Conservation (phyloP, 2,888 invertebrate genomes). For the Margaritifera margaritifera region DNA sequence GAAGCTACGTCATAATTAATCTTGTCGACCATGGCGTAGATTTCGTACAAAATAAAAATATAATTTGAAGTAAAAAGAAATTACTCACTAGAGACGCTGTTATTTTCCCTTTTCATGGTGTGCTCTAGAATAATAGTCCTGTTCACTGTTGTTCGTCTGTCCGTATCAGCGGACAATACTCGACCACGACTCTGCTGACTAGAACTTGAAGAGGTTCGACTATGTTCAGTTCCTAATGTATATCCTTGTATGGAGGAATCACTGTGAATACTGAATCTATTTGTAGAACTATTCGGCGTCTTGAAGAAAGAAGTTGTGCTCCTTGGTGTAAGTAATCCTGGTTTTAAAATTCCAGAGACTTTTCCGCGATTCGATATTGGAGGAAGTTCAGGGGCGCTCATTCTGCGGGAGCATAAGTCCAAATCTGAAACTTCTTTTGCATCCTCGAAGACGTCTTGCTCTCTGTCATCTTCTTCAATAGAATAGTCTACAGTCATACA, state of each 20-base stretch:
- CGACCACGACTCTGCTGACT: conserved; percentile 26
- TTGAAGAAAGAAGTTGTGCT: conserved; percentile 25
- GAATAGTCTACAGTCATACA: not conserved
- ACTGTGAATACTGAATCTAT: conserved; percentile 32
- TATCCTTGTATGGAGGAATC: conserved; percentile 33
- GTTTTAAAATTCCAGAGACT: conserved; percentile 19
- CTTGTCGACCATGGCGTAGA: too few relatives aligned
- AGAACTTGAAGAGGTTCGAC: conserved; percentile 32
- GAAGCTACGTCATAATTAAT: too few relatives aligned
- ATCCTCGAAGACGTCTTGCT: conserved; percentile 1
- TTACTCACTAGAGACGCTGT: too few relatives aligned
- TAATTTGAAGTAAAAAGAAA: too few relatives aligned
- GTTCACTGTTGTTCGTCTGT: conserved; percentile 12
- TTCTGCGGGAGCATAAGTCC: conserved; percentile 26
- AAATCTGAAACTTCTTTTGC: not conserved
- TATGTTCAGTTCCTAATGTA: conserved; percentile 18
- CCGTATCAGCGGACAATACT: conserved; percentile 32
- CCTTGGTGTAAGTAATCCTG: conserved; percentile 20
- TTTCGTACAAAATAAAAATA: too few relatives aligned
- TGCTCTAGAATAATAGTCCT: not conserved
- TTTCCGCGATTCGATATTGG: conserved; percentile 37
- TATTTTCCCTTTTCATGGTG: too few relatives aligned
- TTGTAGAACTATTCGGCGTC: conserved; percentile 4
- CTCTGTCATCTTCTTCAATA: conserved; percentile 14
- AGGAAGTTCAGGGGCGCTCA: conserved; percentile 52